A percentile compares a stretch with the other conserved stretches of the same genome.
These are phyloP conservation scores for Magallana ariakensis DNA, from an alignment of 1,140 invertebrate species.

Conservation along the genomic window DNA sequence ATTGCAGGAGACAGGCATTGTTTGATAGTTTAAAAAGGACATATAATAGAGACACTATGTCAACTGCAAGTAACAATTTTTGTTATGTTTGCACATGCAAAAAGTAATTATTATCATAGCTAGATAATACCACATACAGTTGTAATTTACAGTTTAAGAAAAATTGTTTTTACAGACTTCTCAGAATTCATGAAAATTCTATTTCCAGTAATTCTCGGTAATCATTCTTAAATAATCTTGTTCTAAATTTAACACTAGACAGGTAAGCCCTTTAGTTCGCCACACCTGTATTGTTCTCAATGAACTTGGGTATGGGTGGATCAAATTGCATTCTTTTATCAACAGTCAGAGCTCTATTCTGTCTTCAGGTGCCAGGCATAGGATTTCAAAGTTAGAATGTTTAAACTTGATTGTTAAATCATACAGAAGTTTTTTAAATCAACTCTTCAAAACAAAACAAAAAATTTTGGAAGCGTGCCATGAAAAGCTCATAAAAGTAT, in stretches of 20 bases:
- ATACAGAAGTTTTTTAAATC: background rate
- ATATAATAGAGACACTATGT: no score
- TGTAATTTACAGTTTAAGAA: no score
- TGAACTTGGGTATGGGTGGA: background rate
- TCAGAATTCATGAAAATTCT: background rate
- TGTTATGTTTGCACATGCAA: no score
- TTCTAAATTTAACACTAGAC: background rate
- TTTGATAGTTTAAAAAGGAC: no score
- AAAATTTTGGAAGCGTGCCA: background rate
- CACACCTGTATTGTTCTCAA: background rate
- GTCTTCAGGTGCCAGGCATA: background rate
- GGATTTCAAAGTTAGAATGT: background rate
- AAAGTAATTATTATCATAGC: no score
- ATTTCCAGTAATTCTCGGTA: background rate
- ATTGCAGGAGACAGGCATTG: background rate
- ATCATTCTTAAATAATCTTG: background rate
- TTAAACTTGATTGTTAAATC: slow-evolving; percentile 1
- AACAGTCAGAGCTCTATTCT: background rate
- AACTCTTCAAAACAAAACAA: background rate
- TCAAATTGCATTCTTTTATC: slow-evolving; percentile 25
- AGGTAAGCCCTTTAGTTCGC: background rate
- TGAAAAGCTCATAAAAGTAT: background rate
- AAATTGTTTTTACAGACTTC: no score
- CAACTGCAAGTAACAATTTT: no score
- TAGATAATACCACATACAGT: no score